These are phyloP conservation scores for Cylloceria caligata DNA, from an alignment of 2,888 invertebrate species.

Conservation along the genomic window DNA sequence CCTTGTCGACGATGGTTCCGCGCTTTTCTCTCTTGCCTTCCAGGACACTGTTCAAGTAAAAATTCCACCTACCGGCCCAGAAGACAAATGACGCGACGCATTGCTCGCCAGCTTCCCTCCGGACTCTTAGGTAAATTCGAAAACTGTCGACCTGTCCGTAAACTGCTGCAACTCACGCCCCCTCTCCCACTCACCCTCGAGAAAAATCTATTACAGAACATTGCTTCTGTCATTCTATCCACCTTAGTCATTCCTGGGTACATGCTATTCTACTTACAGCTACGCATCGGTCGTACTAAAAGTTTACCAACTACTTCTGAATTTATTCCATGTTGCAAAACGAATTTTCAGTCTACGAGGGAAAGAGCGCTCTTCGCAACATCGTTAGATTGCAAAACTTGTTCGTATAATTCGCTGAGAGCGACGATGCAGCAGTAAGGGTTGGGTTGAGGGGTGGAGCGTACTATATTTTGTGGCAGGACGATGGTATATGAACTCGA, in stretches of 20 bases:
- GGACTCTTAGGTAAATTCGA: conserved; percentile 68
- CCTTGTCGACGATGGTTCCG: conserved; percentile 29
- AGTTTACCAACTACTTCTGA: conserved; percentile 42
- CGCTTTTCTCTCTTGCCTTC: conserved; percentile 34
- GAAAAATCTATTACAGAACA: conserved; percentile 66
- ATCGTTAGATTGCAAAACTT: conserved; percentile 47
- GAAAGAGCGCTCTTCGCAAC: conserved; percentile 5
- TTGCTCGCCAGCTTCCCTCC: conserved; percentile 41
- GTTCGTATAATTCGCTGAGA: conserved; percentile 11
- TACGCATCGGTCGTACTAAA: conserved; percentile 48
- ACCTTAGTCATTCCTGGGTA: conserved; percentile 50
- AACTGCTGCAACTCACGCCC: conserved; percentile 60
- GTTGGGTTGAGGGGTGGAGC: background rate
- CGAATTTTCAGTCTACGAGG: conserved; percentile 1
- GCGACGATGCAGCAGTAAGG: conserved; percentile 8
- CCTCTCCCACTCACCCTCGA: background rate
- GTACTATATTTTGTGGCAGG: background rate
- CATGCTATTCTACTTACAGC: conserved; percentile 44
- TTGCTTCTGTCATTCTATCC: conserved; percentile 46
- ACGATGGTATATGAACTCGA: conserved; percentile 9
- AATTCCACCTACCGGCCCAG: conserved; percentile 62
- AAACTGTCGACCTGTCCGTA: conserved; percentile 65
- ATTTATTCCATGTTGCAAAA: conserved; percentile 36
- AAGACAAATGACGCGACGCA: conserved; percentile 66
- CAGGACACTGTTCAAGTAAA: conserved; percentile 37